Percentiles rank a stretch among this genome's conserved stretches.
Conservation (phyloP, 2,113 vertebrate genomes). For the Hemichromis elongatus region DNA sequence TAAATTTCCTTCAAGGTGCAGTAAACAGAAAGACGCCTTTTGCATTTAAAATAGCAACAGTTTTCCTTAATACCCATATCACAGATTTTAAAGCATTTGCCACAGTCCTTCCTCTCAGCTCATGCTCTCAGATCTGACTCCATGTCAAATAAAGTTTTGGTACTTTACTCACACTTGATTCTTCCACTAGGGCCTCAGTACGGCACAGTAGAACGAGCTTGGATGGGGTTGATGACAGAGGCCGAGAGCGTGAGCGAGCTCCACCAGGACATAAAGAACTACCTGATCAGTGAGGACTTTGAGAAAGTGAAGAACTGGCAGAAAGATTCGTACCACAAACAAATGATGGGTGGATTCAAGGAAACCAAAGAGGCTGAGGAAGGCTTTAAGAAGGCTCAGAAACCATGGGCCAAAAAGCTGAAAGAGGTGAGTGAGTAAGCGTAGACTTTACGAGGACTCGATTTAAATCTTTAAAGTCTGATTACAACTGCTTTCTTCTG, state of each 20-base stretch:
- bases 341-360: constrained; percentile 98
- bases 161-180: neutral
- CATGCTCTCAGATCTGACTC: neutral
- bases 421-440: constrained; percentile 86
- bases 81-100: neutral
- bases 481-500: neutral
- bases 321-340: constrained; percentile 95
- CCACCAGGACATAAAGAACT: constrained; percentile 91
- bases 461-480: neutral
- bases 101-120: neutral
- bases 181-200: constrained; percentile 86
- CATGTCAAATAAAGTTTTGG: neutral
- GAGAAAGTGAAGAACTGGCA: constrained; percentile 99
- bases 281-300: constrained; percentile 84
- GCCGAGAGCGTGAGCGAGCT: constrained; percentile 93
- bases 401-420: constrained; percentile 97
- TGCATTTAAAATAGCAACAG: neutral
- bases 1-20: neutral
- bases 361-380: constrained; percentile 96
- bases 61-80: neutral
- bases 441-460: neutral
- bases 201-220: constrained; percentile 89
- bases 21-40: neutral
- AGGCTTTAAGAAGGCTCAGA: constrained; percentile 94
- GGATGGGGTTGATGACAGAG: constrained; percentile 87